phyloP scores from a whole-genome alignment of 2,888 invertebrate genomes.

The Pristionchus japonicus region DNA sequence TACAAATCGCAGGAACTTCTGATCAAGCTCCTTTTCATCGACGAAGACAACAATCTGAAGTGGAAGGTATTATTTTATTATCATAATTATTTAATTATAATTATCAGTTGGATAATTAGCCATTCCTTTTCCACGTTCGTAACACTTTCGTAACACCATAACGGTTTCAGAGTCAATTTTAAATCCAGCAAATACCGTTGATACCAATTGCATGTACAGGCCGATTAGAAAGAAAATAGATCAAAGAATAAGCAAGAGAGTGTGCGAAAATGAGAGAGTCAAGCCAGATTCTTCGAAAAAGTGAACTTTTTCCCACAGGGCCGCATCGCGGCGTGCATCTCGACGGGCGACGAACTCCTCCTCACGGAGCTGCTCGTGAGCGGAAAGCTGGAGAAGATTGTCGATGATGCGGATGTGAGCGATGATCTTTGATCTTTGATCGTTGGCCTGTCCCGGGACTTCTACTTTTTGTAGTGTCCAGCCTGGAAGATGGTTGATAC shows the following conservation, averaged over 20 bases:
- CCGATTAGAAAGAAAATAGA: neutral
- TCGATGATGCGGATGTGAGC: neutral
- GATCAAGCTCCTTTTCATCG: constrained; percentile 22
- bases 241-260: neutral
- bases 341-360: neutral
- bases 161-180: too few species aligned
- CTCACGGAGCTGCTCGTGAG: constrained; percentile 7
- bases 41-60: neutral
- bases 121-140: too few species aligned
- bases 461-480: too few species aligned
- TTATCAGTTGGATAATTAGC: too few species aligned
- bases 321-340: constrained; percentile 1
- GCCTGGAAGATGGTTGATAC: neutral
- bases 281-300: neutral
- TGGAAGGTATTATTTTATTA: neutral
- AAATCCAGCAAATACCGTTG: too few species aligned
- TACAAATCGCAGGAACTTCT: neutral
- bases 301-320: neutral
- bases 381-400: neutral
- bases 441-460: too few species aligned
- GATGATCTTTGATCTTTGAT: neutral
- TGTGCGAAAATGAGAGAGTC: neutral
- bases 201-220: too few species aligned
- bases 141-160: too few species aligned
- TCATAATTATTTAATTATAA: too few species aligned